These are phyloP conservation scores for Enoplosus armatus DNA, from an alignment of 2,797 vertebrate species.

Conservation along the genomic window DNA sequence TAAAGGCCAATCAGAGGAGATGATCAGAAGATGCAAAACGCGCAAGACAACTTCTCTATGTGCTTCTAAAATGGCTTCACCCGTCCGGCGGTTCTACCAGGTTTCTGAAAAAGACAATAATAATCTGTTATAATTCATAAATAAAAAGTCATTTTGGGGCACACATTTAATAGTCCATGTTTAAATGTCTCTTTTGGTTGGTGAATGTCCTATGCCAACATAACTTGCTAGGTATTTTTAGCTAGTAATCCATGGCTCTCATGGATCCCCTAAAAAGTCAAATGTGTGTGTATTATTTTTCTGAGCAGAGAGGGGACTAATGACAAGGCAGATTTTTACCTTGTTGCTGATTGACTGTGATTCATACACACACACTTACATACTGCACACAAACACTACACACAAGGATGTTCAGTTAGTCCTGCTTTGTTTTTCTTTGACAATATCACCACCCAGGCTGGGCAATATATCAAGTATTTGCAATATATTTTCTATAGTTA, in stretches of 20 bases:
- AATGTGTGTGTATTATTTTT: not conserved
- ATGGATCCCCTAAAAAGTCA: not conserved
- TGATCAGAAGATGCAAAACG: no score
- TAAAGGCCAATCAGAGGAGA: no score
- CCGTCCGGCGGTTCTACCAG: no score
- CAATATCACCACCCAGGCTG: not conserved
- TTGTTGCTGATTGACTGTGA: not conserved
- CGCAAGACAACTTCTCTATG: no score
- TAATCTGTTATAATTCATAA: not conserved
- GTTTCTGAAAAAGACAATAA: no score
- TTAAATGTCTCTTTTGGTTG: not conserved
- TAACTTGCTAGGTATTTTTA: not conserved
- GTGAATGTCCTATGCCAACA: not conserved
- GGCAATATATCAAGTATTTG: not conserved
- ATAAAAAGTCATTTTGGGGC: not conserved
- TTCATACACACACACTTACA: not conserved
- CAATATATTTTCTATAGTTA: not conserved
- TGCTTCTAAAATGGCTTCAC: no score
- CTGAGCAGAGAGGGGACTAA: not conserved
- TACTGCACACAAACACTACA: not conserved
- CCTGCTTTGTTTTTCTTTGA: not conserved
- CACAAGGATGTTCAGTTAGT: not conserved
- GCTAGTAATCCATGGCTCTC: not conserved
- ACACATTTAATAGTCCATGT: not conserved
- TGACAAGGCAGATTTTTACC: not conserved